A percentile compares a stretch with the other conserved stretches of the same genome.
phyloP scores from a whole-genome alignment of 2,888 invertebrate genomes.

The Ichneumoninae sp. region DNA sequence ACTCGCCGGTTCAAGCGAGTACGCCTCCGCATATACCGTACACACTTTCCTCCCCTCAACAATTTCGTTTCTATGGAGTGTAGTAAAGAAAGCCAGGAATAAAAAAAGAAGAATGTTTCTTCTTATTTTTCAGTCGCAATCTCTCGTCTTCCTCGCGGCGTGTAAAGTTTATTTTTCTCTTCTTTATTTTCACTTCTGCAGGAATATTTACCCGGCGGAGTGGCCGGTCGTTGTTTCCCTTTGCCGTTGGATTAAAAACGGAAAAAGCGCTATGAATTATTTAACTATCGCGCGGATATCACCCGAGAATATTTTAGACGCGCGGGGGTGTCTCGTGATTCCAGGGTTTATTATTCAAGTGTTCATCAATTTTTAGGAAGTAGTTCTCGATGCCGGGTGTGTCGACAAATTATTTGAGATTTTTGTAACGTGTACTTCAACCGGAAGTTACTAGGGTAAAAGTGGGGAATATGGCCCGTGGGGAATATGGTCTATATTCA shows the following conservation, averaged over 20 bases:
- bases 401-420: neutral
- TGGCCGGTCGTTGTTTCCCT: neutral
- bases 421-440: neutral
- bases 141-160: constrained; percentile 9
- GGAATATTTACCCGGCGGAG: neutral
- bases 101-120: neutral
- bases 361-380: neutral
- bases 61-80: constrained; percentile 61
- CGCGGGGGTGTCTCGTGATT: neutral
- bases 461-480: too few relatives aligned
- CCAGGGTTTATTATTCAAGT: neutral
- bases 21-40: constrained; percentile 39
- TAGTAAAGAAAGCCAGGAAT: constrained; percentile 45
- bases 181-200: neutral
- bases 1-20: constrained; percentile 54
- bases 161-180: constrained; percentile 32
- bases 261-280: constrained; percentile 33
- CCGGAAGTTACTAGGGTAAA: neutral
- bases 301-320: constrained; percentile 16
- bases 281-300: constrained; percentile 11
- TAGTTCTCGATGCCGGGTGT: neutral
- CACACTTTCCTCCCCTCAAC: constrained; percentile 56
- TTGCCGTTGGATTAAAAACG: constrained; percentile 19
- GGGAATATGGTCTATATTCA: too few relatives aligned
- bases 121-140: neutral